Evolutionary conservation across 2,113 vertebrate genomes (phyloP).

Genomic region (Pseudopodoces humilis): DNA sequence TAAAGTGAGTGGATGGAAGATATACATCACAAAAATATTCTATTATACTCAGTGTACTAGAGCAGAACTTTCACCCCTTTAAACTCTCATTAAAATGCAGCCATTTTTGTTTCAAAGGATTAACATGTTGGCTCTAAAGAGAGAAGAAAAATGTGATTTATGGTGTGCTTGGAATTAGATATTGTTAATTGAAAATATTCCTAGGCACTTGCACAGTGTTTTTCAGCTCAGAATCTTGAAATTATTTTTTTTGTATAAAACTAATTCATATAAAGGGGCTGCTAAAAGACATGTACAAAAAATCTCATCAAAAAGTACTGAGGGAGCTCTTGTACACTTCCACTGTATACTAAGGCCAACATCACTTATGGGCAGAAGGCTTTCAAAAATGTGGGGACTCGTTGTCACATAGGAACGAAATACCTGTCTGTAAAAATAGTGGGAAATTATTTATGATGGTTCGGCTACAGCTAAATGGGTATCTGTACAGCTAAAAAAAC

Average conservation of each 20-base stretch:
- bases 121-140: conserved; percentile 62
- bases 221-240: conserved; percentile 15
- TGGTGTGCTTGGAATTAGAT: conserved; percentile 24
- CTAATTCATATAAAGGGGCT: neutral
- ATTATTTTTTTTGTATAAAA: neutral
- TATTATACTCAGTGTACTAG: conserved; percentile 21
- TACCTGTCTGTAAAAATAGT: neutral
- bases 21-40: conserved; percentile 43
- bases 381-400: neutral
- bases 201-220: neutral
- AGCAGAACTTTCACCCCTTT: conserved; percentile 55
- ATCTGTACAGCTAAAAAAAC: neutral
- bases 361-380: neutral
- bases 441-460: neutral
- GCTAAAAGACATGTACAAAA: neutral
- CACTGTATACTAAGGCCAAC: neutral
- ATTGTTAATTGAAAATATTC: conserved; percentile 46
- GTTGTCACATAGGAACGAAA: neutral
- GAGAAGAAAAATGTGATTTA: conserved; percentile 51
- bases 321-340: neutral
- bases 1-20: conserved; percentile 52
- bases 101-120: conserved; percentile 63
- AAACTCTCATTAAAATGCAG: conserved; percentile 69
- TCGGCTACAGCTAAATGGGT: neutral
- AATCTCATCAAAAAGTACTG: neutral